Evolutionary conservation across 1,140 invertebrate species (phyloP).

Genomic region (Pteromalus puparum): DNA sequence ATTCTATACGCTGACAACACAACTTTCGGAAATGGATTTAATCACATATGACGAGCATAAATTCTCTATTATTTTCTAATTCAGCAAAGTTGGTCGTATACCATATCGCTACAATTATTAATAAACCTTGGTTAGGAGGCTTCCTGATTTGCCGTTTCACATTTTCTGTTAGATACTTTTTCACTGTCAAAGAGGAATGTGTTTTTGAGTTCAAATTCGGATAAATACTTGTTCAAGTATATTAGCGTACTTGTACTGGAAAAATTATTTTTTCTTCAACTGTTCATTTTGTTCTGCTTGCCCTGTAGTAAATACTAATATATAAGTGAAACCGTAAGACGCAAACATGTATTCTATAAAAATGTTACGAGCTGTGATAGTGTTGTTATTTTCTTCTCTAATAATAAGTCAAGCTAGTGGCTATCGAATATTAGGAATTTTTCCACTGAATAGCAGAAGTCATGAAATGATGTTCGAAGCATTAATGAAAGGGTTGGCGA

Average conservation of each 20-base stretch:
- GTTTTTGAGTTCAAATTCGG: not conserved
- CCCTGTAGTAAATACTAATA: not conserved
- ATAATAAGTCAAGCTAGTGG: not conserved
- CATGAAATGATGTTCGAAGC: conserved; percentile 73
- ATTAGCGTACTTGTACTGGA: not conserved
- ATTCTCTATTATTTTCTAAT: not conserved
- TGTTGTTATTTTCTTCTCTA: not conserved
- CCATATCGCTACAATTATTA: not conserved
- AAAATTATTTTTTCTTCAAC: too few species aligned
- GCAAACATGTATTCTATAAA: not conserved
- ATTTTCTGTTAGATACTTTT: not conserved
- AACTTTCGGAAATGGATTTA: not conserved
- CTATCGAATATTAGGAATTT: conserved; percentile 71
- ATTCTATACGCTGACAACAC: not conserved
- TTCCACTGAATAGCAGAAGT: conserved; percentile 71
- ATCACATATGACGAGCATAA: not conserved
- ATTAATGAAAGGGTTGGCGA: conserved; percentile 70
- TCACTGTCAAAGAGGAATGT: not conserved
- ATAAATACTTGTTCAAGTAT: not conserved
- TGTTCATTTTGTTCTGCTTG: not conserved
- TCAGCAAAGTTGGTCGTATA: not conserved
- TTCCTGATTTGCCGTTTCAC: not conserved
- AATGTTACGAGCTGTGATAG: not conserved
- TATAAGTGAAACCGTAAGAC: not conserved
- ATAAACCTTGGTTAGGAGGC: not conserved